phyloP scores from a whole-genome alignment of 2,797 vertebrate genomes.

The Oophaga sylvatica region DNA sequence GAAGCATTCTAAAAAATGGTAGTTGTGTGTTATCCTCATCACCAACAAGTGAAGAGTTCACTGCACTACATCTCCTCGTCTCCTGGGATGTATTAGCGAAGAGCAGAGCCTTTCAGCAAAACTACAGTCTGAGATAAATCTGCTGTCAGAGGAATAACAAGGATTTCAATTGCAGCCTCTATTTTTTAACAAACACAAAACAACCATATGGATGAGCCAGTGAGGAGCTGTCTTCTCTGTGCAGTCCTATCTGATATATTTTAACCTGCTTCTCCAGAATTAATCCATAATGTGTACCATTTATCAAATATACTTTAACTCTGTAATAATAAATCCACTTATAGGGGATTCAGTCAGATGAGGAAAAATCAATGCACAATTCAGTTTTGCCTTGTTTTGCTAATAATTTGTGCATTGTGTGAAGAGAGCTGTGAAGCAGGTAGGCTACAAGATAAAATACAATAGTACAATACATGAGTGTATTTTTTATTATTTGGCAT shows the following conservation, averaged over 20 bases:
- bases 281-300: constrained; percentile 45
- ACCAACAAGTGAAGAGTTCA: constrained; percentile 37
- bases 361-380: constrained; percentile 55
- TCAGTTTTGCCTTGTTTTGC: constrained; percentile 45
- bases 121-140: constrained; percentile 52
- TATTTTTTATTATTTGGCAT: neutral
- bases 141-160: constrained; percentile 56
- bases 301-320: constrained; percentile 49
- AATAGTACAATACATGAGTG: neutral
- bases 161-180: constrained; percentile 48
- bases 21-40: constrained; percentile 29
- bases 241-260: constrained; percentile 21
- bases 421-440: neutral
- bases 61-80: constrained; percentile 38
- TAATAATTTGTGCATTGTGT: constrained; percentile 36
- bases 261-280: constrained; percentile 19
- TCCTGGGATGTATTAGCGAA: constrained; percentile 54
- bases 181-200: constrained; percentile 49
- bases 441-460: neutral
- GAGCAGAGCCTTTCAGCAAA: constrained; percentile 43
- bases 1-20: constrained; percentile 29
- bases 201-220: constrained; percentile 33
- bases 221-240: constrained; percentile 15
- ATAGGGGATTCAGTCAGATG: constrained; percentile 37
- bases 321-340: constrained; percentile 50